phyloP scores from a whole-genome alignment of 2,797 vertebrate genomes.

The Hypotaenidia philippensis region DNA sequence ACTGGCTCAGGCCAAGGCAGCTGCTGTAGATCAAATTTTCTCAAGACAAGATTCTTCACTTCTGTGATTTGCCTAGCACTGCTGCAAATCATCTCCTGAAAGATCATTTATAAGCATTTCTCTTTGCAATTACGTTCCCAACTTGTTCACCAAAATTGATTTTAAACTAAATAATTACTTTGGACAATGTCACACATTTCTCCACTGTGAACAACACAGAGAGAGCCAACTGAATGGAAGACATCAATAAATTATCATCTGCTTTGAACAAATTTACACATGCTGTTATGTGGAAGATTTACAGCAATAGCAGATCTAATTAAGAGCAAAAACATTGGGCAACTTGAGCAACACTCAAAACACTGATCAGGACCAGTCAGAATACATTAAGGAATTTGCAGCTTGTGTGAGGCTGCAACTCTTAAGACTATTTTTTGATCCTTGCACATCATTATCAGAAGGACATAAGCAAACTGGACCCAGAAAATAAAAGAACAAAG shows the following conservation, averaged over 20 bases:
- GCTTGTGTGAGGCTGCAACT: background rate
- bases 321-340: conserved; percentile 32
- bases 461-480: background rate
- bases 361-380: background rate
- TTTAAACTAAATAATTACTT: conserved; percentile 21
- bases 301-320: conserved; percentile 1
- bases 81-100: background rate
- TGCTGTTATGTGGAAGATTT: background rate
- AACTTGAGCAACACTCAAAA: background rate
- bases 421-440: background rate
- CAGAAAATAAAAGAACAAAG: background rate
- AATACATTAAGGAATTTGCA: background rate
- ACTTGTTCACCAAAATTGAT: background rate
- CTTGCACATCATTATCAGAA: background rate
- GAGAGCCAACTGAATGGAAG: background rate
- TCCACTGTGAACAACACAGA: background rate
- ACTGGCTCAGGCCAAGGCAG: background rate
- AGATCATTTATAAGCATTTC: background rate
- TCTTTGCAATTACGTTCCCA: background rate
- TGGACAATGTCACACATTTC: background rate
- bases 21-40: background rate
- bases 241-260: background rate
- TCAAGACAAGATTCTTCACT: background rate
- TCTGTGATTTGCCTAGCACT: background rate
- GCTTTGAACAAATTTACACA: background rate